Percentiles rank a stretch among this genome's conserved stretches.
phyloP scores from a whole-genome alignment of 2,888 invertebrate species.

The Perizoma flavofasciatum region DNA sequence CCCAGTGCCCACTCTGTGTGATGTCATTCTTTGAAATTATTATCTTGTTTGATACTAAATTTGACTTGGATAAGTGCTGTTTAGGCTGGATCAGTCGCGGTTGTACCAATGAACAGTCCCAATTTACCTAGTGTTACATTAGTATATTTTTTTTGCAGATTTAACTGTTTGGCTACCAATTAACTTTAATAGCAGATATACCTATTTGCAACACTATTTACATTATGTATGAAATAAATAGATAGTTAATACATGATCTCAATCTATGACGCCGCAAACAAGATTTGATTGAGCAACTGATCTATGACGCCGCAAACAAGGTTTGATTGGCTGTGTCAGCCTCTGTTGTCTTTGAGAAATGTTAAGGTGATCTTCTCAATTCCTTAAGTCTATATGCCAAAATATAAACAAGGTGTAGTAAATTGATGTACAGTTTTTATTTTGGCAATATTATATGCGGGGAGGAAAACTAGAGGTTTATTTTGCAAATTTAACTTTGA shows the following conservation, averaged over 20 bases:
- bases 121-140: no score
- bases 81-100: background rate
- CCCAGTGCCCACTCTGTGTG: conserved; percentile 54
- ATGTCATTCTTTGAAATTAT: conserved; percentile 58
- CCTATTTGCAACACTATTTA: no score
- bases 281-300: background rate
- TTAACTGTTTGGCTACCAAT: no score
- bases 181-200: no score
- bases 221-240: no score
- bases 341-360: conserved; percentile 3
- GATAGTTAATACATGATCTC: no score
- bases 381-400: background rate
- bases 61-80: background rate
- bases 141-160: no score
- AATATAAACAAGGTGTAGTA: conserved; percentile 6
- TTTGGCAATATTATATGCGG: background rate
- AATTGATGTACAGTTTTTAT: background rate
- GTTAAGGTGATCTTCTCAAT: background rate
- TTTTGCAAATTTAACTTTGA: no score
- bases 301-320: background rate
- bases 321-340: background rate
- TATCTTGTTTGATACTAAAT: conserved; percentile 30
- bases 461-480: background rate
- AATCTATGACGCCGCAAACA: no score
- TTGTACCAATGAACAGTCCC: no score